phyloP scores from a whole-genome alignment of 2,113 vertebrate genomes.

The Sylvietta virens region DNA sequence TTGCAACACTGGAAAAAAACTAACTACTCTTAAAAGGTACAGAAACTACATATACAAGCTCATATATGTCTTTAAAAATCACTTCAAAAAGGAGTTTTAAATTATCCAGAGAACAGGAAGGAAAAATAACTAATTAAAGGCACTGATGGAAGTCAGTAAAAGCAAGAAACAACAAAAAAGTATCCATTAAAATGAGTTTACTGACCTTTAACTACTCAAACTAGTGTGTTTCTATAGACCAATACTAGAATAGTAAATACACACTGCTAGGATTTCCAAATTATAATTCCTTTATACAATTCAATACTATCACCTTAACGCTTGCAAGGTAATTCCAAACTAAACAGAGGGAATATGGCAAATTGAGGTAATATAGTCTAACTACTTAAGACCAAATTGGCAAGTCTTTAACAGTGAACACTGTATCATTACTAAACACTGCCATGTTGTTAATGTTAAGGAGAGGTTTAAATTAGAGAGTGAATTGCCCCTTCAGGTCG shows the following conservation, averaged over 20 bases:
- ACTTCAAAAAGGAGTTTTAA: not conserved
- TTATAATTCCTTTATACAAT: not conserved
- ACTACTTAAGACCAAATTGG: slow-evolving; percentile 42
- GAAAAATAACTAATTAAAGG: not conserved
- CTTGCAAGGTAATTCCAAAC: slow-evolving; percentile 35
- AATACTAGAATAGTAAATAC: not conserved
- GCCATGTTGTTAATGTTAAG: slow-evolving; percentile 40
- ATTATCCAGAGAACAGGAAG: not conserved
- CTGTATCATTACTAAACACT: slow-evolving; percentile 34
- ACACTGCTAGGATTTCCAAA: not conserved
- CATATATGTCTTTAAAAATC: not conserved
- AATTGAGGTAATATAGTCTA: slow-evolving; percentile 26
- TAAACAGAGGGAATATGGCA: slow-evolving; percentile 44
- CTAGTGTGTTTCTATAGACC: not conserved
- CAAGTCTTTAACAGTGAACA: slow-evolving; percentile 33
- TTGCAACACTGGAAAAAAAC: slow-evolving; percentile 6
- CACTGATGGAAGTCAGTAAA: not conserved
- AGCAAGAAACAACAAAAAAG: not conserved
- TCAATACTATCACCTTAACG: not conserved
- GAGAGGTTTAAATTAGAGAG: not conserved
- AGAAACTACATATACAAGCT: not conserved
- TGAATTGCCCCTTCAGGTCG: not conserved
- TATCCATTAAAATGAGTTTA: not conserved
- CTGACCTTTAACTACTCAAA: not conserved
- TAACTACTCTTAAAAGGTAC: slow-evolving; percentile 33